A percentile compares a stretch with the other conserved stretches of the same genome.
Conservation (phyloP, 2,113 vertebrate species). For the Gopherus flavomarginatus region DNA sequence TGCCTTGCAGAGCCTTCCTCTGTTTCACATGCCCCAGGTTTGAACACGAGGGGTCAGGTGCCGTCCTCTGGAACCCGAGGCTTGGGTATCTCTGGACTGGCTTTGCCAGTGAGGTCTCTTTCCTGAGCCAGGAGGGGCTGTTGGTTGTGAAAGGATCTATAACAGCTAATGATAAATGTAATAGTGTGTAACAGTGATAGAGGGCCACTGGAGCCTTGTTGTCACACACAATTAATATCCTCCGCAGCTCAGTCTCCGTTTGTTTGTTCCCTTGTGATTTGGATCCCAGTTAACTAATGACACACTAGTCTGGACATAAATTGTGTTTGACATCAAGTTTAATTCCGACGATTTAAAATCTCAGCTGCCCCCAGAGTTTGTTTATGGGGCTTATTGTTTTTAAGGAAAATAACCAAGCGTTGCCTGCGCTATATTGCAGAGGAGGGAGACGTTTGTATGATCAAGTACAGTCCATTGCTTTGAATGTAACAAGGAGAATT, state of each 20-base stretch:
- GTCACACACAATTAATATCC: slow-evolving; percentile 86
- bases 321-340: slow-evolving; percentile 83
- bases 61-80: neutral
- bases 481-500: slow-evolving; percentile 61
- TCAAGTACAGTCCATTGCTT: neutral
- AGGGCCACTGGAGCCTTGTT: slow-evolving; percentile 80
- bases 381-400: slow-evolving; percentile 49
- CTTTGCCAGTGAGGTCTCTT: neutral
- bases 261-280: slow-evolving; percentile 76
- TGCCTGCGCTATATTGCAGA: slow-evolving; percentile 49
- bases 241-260: slow-evolving; percentile 72
- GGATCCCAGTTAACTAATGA: slow-evolving; percentile 85
- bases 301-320: slow-evolving; percentile 81
- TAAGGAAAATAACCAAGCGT: slow-evolving; percentile 45
- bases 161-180: slow-evolving; percentile 81
- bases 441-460: slow-evolving; percentile 32
- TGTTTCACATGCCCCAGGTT: neutral
- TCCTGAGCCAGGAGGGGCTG: slow-evolving; percentile 40
- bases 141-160: slow-evolving; percentile 55
- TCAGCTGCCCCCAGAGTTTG: slow-evolving; percentile 75
- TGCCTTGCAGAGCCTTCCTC: neutral
- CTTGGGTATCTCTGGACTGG: neutral
- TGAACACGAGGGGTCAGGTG: too few relatives aligned
- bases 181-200: slow-evolving; percentile 88
- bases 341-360: slow-evolving; percentile 82